Conservation (phyloP, 2,797 vertebrate species). For the Pelodytes ibericus region DNA sequence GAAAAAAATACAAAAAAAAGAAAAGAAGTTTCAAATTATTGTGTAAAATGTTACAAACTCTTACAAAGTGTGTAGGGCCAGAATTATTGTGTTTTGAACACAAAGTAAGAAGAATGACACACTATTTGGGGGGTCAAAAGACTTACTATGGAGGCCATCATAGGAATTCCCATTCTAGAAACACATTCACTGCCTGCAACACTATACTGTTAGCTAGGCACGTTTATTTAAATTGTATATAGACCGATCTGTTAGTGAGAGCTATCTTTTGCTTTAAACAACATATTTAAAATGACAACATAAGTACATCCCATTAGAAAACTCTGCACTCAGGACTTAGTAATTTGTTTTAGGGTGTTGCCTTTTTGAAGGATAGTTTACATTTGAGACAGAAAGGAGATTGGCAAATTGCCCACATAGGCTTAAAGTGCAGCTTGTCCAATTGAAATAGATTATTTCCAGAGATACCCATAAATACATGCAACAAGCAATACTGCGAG, state of each 20-base stretch:
- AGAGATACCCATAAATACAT: background rate
- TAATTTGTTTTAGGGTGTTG: conserved; percentile 43
- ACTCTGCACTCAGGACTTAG: background rate
- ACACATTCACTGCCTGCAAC: background rate
- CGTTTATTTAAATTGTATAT: background rate
- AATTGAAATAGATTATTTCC: background rate
- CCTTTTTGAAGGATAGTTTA: conserved; percentile 34
- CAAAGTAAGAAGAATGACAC: too few species aligned
- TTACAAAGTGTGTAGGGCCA: too few species aligned
- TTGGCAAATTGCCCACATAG: conserved; percentile 3
- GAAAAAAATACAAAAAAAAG: too few species aligned
- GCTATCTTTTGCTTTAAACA: background rate
- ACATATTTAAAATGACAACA: background rate
- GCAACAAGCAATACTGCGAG: background rate
- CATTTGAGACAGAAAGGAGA: conserved; percentile 29
- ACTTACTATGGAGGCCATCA: too few species aligned
- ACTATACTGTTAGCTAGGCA: background rate
- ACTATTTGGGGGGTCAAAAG: too few species aligned
- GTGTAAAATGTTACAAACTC: too few species aligned
- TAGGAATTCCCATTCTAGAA: background rate
- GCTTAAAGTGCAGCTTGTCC: background rate
- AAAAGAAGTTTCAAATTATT: too few species aligned
- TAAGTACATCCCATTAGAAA: background rate
- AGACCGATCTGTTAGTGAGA: background rate
- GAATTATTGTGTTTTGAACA: too few species aligned